Evolutionary conservation across 2,113 vertebrate genomes (phyloP), one percentile per base, ranked within the genome.

Genomic region (Podarcis muralis): DNA sequence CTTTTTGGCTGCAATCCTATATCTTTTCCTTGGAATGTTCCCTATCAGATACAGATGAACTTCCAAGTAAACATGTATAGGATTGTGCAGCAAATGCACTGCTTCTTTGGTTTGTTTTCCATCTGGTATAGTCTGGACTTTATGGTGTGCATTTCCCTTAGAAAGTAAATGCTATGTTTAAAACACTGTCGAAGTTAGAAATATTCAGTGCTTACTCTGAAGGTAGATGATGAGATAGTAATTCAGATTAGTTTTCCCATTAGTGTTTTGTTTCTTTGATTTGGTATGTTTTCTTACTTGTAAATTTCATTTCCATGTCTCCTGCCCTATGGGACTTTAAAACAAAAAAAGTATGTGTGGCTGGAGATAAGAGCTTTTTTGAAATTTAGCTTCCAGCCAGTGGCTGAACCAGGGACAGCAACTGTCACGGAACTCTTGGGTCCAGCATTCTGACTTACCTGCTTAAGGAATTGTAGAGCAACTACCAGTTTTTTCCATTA

Each of bases 371-470:
- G 71, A 76, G 20, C 20, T 23, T 80, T 48, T 37, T 48, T n/a
- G 16, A 69, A 35, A 53, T 3, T 11, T 71, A 30, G 66, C 6
- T 20, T 22, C 6, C 43, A 71, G 65, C 85, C 85, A 27, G 8
- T 77, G 87, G 59, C 59, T 69, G 81, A 68, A 83, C 37, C 48
- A 48, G 66, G n/a, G 2, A 15, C 43, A 84, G 72, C 87, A 83
- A 88, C 87, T 88, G 87, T 74, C 74, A 57, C 53, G 15, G 87
- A 78, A 84, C 43, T 6, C n/a, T 68, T 7, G 15, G 8, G 40
- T 18, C 32, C 40, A 48, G 81, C 72, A 68, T 84, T 83, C 87
- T n/a, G 53, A 57, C 59, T 40, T 23, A 1, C 13, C 57, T 20
- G 3, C 65, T 53, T 27, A 27, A 40, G 20, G 22, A 9, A n/a